These are phyloP conservation scores for Ciconia nigra DNA, from an alignment of 2,797 vertebrate species.

Conservation along the genomic window DNA sequence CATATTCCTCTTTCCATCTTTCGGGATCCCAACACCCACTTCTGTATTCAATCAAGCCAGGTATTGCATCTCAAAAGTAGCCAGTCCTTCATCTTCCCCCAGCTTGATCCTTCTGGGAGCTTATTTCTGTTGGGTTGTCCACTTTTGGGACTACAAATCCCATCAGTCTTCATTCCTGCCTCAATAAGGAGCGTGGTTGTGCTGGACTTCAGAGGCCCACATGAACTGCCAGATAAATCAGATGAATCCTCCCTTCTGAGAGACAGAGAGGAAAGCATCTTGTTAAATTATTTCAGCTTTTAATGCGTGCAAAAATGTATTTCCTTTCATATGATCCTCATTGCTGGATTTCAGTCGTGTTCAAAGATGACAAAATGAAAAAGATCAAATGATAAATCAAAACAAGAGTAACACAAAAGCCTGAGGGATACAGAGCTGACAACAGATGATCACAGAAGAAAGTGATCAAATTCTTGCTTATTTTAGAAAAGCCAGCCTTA, in stretches of 20 bases:
- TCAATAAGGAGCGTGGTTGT: background rate
- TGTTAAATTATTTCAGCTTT: background rate
- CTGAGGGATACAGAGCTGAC: constrained; percentile 51
- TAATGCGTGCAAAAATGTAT: background rate
- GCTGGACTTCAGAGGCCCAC: background rate
- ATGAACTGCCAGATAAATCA: background rate
- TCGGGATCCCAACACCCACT: background rate
- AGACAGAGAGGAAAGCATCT: background rate
- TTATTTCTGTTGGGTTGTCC: background rate
- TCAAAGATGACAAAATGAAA: constrained; percentile 65
- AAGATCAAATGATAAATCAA: constrained; percentile 65
- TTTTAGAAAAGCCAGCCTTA: background rate
- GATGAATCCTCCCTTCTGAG: background rate
- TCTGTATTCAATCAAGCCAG: background rate
- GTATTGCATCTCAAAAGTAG: background rate
- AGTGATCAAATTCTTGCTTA: constrained; percentile 46
- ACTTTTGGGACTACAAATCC: background rate
- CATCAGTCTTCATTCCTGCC: background rate
- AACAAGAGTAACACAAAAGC: constrained; percentile 54
- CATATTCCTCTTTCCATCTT: background rate
- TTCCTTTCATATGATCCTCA: constrained; percentile 33
- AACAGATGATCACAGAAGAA: constrained; percentile 58
- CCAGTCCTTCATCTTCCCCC: background rate
- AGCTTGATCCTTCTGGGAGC: background rate
- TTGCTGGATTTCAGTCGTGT: constrained; percentile 9